Evolutionary conservation across 2,888 invertebrate species (phyloP).

Genomic region (Dicranocentrus wangi): DNA sequence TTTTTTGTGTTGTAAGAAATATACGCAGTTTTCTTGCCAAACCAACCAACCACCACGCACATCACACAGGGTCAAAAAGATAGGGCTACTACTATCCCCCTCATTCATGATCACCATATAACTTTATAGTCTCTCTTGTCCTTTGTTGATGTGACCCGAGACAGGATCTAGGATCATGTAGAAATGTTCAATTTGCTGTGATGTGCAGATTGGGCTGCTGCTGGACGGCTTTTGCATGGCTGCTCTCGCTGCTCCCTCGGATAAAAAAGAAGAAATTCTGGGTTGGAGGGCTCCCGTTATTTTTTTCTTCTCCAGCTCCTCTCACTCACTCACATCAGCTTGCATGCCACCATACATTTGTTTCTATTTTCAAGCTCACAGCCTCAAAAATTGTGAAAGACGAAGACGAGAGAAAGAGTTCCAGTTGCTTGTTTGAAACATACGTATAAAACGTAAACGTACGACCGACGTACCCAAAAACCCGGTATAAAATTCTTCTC

Average conservation of each 20-base stretch:
- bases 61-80: background rate
- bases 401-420: too few relatives aligned
- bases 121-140: background rate
- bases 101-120: too few relatives aligned
- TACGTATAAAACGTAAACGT: too few relatives aligned
- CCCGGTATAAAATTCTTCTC: too few relatives aligned
- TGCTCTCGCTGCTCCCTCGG: constrained; percentile 34
- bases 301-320: constrained; percentile 4
- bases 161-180: constrained; percentile 20
- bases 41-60: too few relatives aligned
- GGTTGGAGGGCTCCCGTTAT: background rate
- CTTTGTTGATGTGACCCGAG: constrained; percentile 16
- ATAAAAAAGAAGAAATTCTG: too few relatives aligned
- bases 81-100: background rate
- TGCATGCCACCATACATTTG: constrained; percentile 38
- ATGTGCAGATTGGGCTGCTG: constrained; percentile 50
- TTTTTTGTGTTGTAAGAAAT: background rate
- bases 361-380: constrained; percentile 25
- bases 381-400: too few relatives aligned
- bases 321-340: background rate
- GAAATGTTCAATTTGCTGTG: constrained; percentile 56
- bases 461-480: too few relatives aligned
- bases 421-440: too few relatives aligned
- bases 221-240: constrained; percentile 57
- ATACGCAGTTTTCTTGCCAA: constrained; percentile 1